A percentile compares a stretch with the other conserved stretches of the same genome.
These are phyloP conservation scores for Tamandua tetradactyla DNA, from an alignment of 2,797 vertebrate genomes.

Conservation along the genomic window DNA sequence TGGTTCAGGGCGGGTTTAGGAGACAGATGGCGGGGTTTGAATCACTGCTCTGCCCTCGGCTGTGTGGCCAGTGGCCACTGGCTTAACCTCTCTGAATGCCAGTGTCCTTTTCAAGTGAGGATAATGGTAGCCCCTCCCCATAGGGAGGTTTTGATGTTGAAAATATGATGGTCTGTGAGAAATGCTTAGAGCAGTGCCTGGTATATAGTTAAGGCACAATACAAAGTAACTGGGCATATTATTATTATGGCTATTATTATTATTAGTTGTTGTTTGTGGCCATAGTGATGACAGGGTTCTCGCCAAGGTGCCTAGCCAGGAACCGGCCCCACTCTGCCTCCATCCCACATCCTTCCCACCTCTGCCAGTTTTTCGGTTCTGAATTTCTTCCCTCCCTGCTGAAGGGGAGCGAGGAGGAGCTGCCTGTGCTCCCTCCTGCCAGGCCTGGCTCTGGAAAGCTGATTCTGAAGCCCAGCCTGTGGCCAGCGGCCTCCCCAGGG, in stretches of 20 bases:
- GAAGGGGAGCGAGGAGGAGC: not conserved
- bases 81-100: not conserved
- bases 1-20: not conserved
- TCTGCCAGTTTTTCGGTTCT: not conserved
- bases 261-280: accelerated
- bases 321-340: not conserved
- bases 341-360: not conserved
- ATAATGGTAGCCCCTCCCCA: accelerated
- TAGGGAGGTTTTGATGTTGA: not conserved
- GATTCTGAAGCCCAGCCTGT: not conserved
- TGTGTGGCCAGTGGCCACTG: accelerated
- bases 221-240: accelerated
- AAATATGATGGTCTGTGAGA: accelerated
- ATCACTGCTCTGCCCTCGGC: not conserved
- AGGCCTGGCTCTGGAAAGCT: not conserved
- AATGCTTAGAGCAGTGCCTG: not conserved
- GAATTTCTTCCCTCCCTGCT: not conserved
- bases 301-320: not conserved
- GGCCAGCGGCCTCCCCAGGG: not conserved
- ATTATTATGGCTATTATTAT: accelerated
- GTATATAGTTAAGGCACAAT: accelerated
- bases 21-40: not conserved
- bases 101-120: not conserved
- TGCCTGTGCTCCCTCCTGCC: accelerated
- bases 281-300: not conserved